phyloP scores from a whole-genome alignment of 2,113 vertebrate species.

The Apistogramma diplotaenia region DNA sequence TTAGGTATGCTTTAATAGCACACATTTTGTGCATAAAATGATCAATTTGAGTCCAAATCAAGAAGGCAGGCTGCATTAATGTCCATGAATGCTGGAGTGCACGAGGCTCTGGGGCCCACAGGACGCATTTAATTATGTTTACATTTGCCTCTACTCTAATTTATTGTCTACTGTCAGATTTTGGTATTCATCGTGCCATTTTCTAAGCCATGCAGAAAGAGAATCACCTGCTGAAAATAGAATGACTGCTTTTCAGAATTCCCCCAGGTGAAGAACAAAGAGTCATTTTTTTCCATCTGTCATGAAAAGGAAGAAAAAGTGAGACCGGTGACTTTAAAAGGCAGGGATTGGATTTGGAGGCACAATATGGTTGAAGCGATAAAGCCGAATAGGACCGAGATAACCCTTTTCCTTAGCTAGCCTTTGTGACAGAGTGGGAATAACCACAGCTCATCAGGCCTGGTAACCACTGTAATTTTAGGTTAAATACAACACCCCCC shows the following conservation, averaged over 20 bases:
- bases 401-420: slow-evolving; percentile 31
- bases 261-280: slow-evolving; percentile 30
- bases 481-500: not conserved
- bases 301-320: slow-evolving; percentile 34
- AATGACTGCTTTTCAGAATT: slow-evolving; percentile 28
- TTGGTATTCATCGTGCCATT: not conserved
- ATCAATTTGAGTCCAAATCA: slow-evolving; percentile 49
- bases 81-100: slow-evolving; percentile 9
- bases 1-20: slow-evolving; percentile 42
- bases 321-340: slow-evolving; percentile 37
- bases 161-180: slow-evolving; percentile 10
- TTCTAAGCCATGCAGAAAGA: not conserved
- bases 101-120: slow-evolving; percentile 11
- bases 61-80: slow-evolving; percentile 9
- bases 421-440: slow-evolving; percentile 26
- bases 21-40: slow-evolving; percentile 46
- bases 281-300: slow-evolving; percentile 46
- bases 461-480: slow-evolving; percentile 20
- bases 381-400: slow-evolving; percentile 52
- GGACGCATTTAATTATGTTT: slow-evolving; percentile 44
- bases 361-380: slow-evolving; percentile 57
- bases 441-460: not conserved
- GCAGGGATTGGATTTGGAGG: slow-evolving; percentile 38
- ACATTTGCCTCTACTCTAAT: slow-evolving; percentile 19
- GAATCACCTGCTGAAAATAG: slow-evolving; percentile 31